Evolutionary conservation across 2,888 invertebrate genomes (phyloP).

Genomic region (Luperina nickerlii): DNA sequence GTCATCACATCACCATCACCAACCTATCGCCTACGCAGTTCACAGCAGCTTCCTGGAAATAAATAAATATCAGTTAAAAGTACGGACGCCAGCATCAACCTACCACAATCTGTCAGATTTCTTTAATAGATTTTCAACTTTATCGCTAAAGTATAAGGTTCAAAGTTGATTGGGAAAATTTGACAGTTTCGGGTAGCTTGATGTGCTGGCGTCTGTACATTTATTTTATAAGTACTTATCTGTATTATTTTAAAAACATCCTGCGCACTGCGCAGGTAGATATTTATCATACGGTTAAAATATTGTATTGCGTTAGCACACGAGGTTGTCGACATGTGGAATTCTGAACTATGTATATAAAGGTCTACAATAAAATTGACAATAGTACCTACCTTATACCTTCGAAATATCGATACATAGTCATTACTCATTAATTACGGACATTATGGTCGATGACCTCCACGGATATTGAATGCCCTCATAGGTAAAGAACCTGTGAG

Average conservation of each 20-base stretch:
- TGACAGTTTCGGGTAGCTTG: no score
- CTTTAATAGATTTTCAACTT: no score
- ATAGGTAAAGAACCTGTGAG: neutral
- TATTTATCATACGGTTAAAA: neutral
- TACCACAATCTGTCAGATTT: no score
- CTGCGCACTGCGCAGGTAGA: neutral
- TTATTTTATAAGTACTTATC: neutral
- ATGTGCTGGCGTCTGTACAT: neutral
- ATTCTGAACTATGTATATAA: neutral
- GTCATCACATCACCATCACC: neutral
- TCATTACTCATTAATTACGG: neutral
- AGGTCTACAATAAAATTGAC: conserved; percentile 6
- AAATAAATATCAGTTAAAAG: neutral
- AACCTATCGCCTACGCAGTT: conserved; percentile 2
- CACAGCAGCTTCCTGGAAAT: conserved; percentile 8
- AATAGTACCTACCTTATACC: neutral
- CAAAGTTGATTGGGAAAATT: no score
- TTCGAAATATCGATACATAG: neutral
- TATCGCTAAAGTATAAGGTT: no score
- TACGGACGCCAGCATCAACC: neutral
- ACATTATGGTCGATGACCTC: no score
- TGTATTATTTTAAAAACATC: conserved; percentile 12
- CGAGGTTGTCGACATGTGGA: conserved; percentile 5
- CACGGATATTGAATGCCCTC: no score
- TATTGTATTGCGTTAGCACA: neutral